These are phyloP conservation scores for Oscheius onirici DNA, from an alignment of 2,888 invertebrate genomes.

Conservation along the genomic window DNA sequence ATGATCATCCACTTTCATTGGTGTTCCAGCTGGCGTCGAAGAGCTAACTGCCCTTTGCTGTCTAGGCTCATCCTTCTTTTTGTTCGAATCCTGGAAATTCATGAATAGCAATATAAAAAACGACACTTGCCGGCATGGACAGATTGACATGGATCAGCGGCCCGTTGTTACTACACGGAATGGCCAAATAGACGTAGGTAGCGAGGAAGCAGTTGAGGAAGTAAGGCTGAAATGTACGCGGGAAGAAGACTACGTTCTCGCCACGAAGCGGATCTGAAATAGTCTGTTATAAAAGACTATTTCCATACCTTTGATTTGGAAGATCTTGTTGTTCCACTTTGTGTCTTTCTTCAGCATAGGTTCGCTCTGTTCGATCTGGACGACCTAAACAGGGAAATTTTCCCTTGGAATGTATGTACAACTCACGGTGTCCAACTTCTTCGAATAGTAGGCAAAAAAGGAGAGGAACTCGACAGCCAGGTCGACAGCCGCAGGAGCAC, in stretches of 20 bases:
- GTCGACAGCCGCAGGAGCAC: conserved; percentile 27
- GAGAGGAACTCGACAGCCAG: conserved; percentile 31
- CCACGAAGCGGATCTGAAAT: conserved; percentile 45
- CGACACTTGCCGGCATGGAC: not conserved
- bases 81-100: not conserved
- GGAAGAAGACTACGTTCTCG: conserved; percentile 42
- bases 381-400: conserved; percentile 1
- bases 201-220: conserved; percentile 51
- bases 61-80: conserved; percentile 10
- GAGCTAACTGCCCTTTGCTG: not conserved
- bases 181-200: conserved; percentile 35
- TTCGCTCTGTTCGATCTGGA: conserved; percentile 38
- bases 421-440: conserved; percentile 24
- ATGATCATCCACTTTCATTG: not conserved
- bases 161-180: conserved; percentile 37
- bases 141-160: conserved; percentile 30
- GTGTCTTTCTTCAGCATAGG: conserved; percentile 29
- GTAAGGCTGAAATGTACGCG: conserved; percentile 45
- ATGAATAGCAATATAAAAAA: not conserved
- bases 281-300: not conserved
- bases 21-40: not conserved
- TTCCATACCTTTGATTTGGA: conserved; percentile 37
- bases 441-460: conserved; percentile 38
- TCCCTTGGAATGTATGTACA: too few species aligned
- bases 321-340: conserved; percentile 40